Evolutionary conservation across 2,797 vertebrate genomes (phyloP).

Genomic region (Eulemur rubriventer): DNA sequence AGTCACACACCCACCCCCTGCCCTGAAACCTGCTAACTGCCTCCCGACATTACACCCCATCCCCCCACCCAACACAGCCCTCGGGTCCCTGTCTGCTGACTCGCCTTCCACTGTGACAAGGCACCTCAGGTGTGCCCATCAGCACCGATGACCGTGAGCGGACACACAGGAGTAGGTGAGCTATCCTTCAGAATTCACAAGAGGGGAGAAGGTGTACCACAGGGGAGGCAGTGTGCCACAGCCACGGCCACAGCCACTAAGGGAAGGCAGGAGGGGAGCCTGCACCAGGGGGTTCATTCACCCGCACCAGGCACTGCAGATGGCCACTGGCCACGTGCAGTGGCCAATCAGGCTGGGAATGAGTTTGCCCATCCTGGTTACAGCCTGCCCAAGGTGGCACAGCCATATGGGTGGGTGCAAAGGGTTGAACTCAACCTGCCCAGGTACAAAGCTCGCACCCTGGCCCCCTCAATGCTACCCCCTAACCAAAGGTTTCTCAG

Average conservation of each 20-base stretch:
- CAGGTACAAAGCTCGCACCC: neutral
- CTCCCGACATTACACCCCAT: neutral
- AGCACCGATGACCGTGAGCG: neutral
- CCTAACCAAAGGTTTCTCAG: neutral
- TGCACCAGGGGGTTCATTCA: neutral
- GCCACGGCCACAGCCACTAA: neutral
- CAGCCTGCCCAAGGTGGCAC: neutral
- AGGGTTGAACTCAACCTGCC: neutral
- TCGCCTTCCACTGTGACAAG: rapidly evolving
- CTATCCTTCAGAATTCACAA: neutral
- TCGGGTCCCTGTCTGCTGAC: neutral
- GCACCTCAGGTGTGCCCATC: neutral
- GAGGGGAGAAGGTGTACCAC: neutral
- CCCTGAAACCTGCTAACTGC: neutral
- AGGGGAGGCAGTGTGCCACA: neutral
- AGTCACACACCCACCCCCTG: neutral
- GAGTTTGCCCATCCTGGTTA: neutral
- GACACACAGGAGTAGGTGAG: neutral
- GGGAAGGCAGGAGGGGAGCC: neutral
- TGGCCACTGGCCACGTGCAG: neutral
- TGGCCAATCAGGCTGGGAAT: rapidly evolving
- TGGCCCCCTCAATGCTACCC: neutral
- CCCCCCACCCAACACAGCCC: neutral
- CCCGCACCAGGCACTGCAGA: neutral
- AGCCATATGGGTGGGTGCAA: neutral